Percentiles rank a stretch among this genome's conserved stretches.
Evolutionary conservation across 2,888 invertebrate genomes (phyloP).

Genomic region (Tetragonula carbonaria): DNA sequence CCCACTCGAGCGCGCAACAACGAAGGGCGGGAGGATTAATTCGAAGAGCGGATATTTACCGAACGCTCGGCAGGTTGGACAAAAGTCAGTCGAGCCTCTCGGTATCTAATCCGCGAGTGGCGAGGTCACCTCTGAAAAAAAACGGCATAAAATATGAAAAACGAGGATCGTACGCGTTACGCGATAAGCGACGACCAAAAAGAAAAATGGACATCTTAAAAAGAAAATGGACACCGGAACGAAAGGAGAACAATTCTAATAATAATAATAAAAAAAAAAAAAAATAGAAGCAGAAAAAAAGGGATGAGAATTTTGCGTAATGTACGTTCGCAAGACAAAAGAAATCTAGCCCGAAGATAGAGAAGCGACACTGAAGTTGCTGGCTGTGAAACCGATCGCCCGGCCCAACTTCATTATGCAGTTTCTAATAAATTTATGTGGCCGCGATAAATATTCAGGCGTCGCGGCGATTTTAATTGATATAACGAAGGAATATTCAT

Average conservation of each 20-base stretch:
- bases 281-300: too few relatives aligned
- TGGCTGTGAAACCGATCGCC: constrained; percentile 4
- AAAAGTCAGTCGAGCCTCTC: not conserved
- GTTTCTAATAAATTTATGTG: constrained; percentile 52
- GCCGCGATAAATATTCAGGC: constrained; percentile 56
- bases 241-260: not conserved
- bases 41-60: not conserved
- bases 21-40: not conserved
- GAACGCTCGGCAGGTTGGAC: not conserved
- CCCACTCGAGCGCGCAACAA: too few relatives aligned
- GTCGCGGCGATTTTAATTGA: constrained; percentile 56
- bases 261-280: not conserved
- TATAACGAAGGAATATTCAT: constrained; percentile 62
- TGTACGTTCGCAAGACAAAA: not conserved
- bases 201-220: not conserved
- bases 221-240: not conserved
- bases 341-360: not conserved
- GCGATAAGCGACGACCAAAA: not conserved
- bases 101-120: not conserved
- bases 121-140: not conserved
- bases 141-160: not conserved
- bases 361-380: not conserved
- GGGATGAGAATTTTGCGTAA: not conserved
- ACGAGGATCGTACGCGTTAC: not conserved
- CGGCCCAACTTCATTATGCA: constrained; percentile 33